A percentile compares a stretch with the other conserved stretches of the same genome.
Conservation (phyloP, 2,797 vertebrate genomes). For the Cossypha dichroa region DNA sequence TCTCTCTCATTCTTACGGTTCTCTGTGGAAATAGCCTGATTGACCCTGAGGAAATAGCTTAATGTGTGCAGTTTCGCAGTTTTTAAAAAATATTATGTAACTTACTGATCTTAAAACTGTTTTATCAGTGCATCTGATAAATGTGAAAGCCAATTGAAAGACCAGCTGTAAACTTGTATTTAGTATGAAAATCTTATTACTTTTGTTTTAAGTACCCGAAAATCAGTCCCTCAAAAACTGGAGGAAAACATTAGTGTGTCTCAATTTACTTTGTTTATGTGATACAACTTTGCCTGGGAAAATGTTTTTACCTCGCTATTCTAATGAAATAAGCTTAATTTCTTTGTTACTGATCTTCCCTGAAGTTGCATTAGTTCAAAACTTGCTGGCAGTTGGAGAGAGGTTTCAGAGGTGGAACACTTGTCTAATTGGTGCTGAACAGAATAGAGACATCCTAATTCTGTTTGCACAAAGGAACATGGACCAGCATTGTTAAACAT, state of each 20-base stretch:
- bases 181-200: background rate
- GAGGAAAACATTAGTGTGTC: background rate
- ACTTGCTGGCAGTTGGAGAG: background rate
- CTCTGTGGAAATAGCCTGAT: background rate
- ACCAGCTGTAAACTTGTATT: background rate
- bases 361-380: background rate
- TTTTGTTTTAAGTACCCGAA: background rate
- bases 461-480: background rate
- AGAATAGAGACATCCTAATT: background rate
- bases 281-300: background rate
- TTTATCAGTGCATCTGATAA: background rate
- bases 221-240: background rate
- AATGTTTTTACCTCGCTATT: background rate
- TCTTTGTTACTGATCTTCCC: background rate
- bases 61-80: background rate
- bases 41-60: background rate
- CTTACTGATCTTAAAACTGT: background rate
- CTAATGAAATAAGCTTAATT: background rate
- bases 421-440: background rate
- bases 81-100: background rate
- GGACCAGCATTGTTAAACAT: background rate
- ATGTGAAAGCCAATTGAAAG: background rate
- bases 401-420: background rate
- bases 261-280: background rate
- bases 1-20: background rate